Base-by-base conservation (phyloP, 2,797 vertebrate genomes). In the Neosalanx taihuensis region DNA sequence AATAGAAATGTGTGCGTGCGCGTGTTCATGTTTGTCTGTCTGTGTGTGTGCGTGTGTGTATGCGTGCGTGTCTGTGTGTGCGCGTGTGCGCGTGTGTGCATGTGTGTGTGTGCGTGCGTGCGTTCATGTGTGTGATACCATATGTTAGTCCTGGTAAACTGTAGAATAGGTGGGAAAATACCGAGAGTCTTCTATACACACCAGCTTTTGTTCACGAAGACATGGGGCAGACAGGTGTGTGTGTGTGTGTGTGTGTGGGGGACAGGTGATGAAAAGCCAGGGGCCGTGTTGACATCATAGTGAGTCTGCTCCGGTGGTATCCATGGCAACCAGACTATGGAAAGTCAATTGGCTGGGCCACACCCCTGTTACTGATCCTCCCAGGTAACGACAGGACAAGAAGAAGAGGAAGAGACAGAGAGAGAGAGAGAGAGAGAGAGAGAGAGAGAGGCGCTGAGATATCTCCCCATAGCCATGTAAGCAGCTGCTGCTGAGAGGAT, bases 281-380 rank as follows among this genome's bases (percentile, higher is more conserved):
- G 9, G 65, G 29, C 68, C 1, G 41, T 31, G 35, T 71, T 71
- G 76, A 76, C 74, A 77, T 72, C 18, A 76, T 60, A 53, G 13
- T 29, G 31, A 65, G 72, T 64, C 30, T 17, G 68, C 64, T 74
- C 70, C 74, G 72, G 73, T 33, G 35, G 64, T 46, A 33, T 59
- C 68, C 75, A 58, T 72, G 73, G 69, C 75, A 75, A 67, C 37
- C 9, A 41, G 37, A 12, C 37, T 41, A 41, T 41, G 37, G 37
- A 10, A 51, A 53, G 18, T 17, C 51, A 53, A 17, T 53, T 17
- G 3, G 51, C 15, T n/a, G 17, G 51, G 37, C 37, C 37, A 41
- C 37, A 41, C 37, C 37, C 37, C 9, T 41, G 37, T 41, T 10
- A 41, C 37, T 41, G 37, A 41, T 41, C 69, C 10, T 6, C 65